Conservation (phyloP, 1,140 invertebrate genomes). For the Venturia canescens region DNA sequence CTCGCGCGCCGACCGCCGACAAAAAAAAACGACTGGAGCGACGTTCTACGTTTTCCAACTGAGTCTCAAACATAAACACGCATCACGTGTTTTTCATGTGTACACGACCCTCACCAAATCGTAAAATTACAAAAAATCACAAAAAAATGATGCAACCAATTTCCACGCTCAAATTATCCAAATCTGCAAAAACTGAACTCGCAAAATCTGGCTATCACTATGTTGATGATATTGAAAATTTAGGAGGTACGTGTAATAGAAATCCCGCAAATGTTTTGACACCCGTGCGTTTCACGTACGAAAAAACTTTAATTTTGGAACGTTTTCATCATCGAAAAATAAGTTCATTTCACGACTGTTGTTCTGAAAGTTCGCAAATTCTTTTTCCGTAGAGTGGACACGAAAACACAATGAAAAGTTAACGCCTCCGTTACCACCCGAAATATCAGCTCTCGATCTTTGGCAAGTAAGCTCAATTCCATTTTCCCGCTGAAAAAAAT, state of each 20-base stretch:
- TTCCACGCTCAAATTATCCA: conserved; percentile 53
- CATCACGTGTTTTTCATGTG: too few species aligned
- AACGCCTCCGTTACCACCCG: conserved; percentile 1
- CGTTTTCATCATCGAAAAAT: neutral
- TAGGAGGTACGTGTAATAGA: conserved; percentile 53
- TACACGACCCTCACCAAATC: too few species aligned
- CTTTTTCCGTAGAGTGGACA: conserved; percentile 48
- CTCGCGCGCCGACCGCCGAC: too few species aligned
- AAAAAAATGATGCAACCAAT: conserved; percentile 60
- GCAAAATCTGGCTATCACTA: conserved; percentile 55
- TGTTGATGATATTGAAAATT: conserved; percentile 58
- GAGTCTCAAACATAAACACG: too few species aligned
- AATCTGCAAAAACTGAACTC: conserved; percentile 47
- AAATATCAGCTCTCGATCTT: conserved; percentile 50
- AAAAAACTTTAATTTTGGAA: neutral
- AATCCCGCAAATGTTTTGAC: too few species aligned
- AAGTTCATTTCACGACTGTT: conserved; percentile 6
- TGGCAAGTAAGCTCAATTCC: conserved; percentile 51
- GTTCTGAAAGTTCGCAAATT: too few species aligned
- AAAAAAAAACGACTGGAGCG: too few species aligned
- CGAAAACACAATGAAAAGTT: conserved; percentile 49
- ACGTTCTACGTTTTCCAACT: too few species aligned
- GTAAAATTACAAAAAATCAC: conserved; percentile 9
- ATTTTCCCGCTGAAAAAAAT: neutral
- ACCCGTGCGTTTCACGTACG: too few species aligned